These are phyloP conservation scores for Bothrops alternatus DNA, from an alignment of 2,797 vertebrate species.

Conservation along the genomic window DNA sequence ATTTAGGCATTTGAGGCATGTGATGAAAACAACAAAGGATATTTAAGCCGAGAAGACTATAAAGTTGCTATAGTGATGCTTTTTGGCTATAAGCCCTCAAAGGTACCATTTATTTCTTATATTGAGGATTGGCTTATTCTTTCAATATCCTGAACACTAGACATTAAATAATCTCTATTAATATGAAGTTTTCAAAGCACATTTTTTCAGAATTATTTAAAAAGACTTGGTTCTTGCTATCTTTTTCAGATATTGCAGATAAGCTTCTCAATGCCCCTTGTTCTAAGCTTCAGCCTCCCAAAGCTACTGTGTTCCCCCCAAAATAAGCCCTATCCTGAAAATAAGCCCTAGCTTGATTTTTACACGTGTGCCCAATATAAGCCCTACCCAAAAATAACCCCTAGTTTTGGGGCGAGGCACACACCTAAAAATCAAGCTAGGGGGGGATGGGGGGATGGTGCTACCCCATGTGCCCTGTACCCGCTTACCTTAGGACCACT, in stretches of 20 bases:
- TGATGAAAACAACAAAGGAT: slow-evolving; percentile 68
- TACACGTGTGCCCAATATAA: no score
- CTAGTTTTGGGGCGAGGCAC: no score
- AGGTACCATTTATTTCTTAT: slow-evolving; percentile 53
- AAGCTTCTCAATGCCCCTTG: background rate
- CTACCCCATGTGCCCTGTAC: no score
- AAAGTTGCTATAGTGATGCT: slow-evolving; percentile 70
- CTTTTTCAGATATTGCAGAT: background rate
- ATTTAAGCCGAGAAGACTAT: slow-evolving; percentile 72
- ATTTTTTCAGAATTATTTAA: background rate
- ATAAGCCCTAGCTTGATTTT: no score
- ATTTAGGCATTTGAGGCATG: slow-evolving; percentile 68
- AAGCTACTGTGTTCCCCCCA: no score
- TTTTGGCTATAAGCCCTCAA: slow-evolving; percentile 76
- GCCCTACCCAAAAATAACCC: no score
- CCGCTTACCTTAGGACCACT: no score
- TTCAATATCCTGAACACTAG: background rate
- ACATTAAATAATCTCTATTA: background rate
- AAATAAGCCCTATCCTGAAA: no score
- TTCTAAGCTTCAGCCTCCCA: background rate
- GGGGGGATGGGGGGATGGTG: no score
- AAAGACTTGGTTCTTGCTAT: background rate
- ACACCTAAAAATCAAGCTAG: no score
- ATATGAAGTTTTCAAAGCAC: background rate
- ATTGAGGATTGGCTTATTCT: background rate